These are phyloP conservation scores for Nycticryphes semicollaris DNA, from an alignment of 2,113 vertebrate species.

Conservation along the genomic window DNA sequence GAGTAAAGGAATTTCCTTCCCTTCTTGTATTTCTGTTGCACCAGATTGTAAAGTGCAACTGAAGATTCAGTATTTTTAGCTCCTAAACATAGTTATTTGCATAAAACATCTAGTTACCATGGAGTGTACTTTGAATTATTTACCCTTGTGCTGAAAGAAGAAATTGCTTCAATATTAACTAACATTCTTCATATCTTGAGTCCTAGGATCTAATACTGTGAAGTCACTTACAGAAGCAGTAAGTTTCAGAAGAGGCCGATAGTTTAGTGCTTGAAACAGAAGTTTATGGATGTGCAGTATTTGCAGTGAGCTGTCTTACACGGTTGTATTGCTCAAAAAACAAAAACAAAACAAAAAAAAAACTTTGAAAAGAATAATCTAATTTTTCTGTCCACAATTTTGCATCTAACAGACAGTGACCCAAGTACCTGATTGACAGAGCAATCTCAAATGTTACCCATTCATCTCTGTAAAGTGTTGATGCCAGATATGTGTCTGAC, in stretches of 20 bases:
- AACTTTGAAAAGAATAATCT: neutral
- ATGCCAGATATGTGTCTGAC: neutral
- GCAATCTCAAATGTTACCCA: neutral
- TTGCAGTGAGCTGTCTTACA: neutral
- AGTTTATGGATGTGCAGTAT: neutral
- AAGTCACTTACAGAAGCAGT: neutral
- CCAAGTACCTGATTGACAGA: neutral
- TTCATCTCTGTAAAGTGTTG: neutral
- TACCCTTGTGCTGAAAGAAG: slow-evolving; percentile 7
- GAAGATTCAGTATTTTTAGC: neutral
- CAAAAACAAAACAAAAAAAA: neutral
- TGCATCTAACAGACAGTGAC: neutral
- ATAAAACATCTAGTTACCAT: neutral
- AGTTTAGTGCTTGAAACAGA: neutral
- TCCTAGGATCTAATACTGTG: neutral
- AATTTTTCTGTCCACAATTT: neutral
- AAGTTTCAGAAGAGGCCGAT: neutral
- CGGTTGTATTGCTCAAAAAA: neutral
- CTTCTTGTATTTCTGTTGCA: neutral
- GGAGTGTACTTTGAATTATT: neutral
- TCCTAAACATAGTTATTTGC: neutral
- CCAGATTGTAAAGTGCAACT: neutral
- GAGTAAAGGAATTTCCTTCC: neutral
- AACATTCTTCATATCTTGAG: neutral
- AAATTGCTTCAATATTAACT: neutral